Evolutionary conservation across 1,140 invertebrate genomes (phyloP), one percentile per base, ranked within the genome.

Genomic region (Vollenhovia emeryi): DNA sequence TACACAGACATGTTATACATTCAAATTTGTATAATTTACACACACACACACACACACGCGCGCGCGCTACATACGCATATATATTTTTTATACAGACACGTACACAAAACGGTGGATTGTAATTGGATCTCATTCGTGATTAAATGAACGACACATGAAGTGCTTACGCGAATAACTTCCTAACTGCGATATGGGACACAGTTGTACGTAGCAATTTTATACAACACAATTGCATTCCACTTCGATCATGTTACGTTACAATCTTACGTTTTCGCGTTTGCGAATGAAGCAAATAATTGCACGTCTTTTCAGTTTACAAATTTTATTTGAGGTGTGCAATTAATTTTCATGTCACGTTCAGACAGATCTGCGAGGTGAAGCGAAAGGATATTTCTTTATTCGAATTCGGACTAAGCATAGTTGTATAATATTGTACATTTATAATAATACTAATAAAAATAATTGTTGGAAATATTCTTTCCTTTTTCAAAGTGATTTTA

Each of bases 391-490:
- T 68, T 52, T 33, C 5, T 79, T 68, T 79, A 15, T 64, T 18
- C 43, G 13, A 15, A 36, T 50, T 48, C 33, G 45, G 13, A 68
- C 36, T 79, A 52, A 79, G 15, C 1, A 52, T 68, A 68, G 21
- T 52, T 79, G 62, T 68, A 76, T 62, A 79, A 62, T 78, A 78
- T 78, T 79, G 33, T 79, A 79, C 33, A 79, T 79, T 79, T 79
- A 79, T 79, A 79, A 79, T 52, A 27, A 40, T 45, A 66, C 15
- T 68, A 68, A 79, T 76, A 76, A 66, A 21, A 52, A 43, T 40
- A 8, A 78, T 13, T n/a, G 13, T 21, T 9, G 1, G 11, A 30
- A 62, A 30, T 27, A 3, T 24, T 24, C 40, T 24, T 59, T 21
- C 6, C n/a, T n/a, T n/a, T n/a, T n/a, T n/a, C n/a, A n/a, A 50